A percentile compares a stretch with the other conserved stretches of the same genome.
phyloP scores from a whole-genome alignment of 2,888 invertebrate genomes.

The Drosophila formosana region DNA sequence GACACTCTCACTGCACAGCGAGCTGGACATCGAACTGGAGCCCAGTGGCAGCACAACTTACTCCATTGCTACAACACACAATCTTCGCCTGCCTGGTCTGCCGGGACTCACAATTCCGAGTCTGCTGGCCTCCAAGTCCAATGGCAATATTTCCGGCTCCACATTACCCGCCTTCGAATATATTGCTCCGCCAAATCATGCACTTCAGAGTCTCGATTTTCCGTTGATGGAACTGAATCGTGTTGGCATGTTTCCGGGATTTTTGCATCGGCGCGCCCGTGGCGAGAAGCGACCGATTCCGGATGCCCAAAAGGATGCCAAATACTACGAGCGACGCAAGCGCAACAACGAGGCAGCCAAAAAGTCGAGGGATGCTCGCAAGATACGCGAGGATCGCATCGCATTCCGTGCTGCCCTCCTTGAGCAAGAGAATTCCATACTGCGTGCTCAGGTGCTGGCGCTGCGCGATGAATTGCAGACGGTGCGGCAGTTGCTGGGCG shows the following conservation, averaged over 20 bases:
- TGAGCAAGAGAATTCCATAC: constrained; percentile 94
- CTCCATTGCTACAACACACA: constrained; percentile 36
- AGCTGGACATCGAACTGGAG: constrained; percentile 55
- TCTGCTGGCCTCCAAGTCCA: constrained; percentile 55
- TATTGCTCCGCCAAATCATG: constrained; percentile 72
- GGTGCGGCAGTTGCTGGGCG: constrained; percentile 79
- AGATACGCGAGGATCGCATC: constrained; percentile 95
- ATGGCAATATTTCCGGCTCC: constrained; percentile 22
- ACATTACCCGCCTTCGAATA: constrained; percentile 81
- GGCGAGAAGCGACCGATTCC: constrained; percentile 95
- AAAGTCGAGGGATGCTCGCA: constrained; percentile 94
- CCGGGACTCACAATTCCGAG: constrained; percentile 56
- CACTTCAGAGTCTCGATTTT: constrained; percentile 67
- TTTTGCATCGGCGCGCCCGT: constrained; percentile 87
- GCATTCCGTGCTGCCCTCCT: constrained; percentile 93
- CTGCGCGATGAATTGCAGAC: constrained; percentile 89
- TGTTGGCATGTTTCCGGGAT: constrained; percentile 78
- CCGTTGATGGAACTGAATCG: constrained; percentile 83
- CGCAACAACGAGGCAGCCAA: constrained; percentile 97
- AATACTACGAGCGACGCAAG: constrained; percentile 94
- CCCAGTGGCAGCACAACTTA: constrained; percentile 30
- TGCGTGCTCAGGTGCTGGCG: constrained; percentile 92
- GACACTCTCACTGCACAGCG: constrained; percentile 61
- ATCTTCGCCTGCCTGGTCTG: constrained; percentile 52
- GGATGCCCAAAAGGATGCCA: constrained; percentile 94